These are phyloP conservation scores for Solenopsis fugax DNA, from an alignment of 1,140 invertebrate species.

Conservation along the genomic window DNA sequence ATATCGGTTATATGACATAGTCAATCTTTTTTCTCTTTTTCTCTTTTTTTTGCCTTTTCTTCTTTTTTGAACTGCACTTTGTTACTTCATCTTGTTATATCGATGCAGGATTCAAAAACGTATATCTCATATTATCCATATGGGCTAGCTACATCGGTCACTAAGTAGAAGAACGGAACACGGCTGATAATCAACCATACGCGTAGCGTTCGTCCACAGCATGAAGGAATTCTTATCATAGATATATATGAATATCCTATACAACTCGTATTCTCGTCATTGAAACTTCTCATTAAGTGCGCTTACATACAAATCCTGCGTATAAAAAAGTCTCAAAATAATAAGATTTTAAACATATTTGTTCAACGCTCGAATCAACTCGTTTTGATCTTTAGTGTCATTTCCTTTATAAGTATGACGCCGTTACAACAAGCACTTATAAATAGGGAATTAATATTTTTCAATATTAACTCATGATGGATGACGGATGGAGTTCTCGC, in stretches of 20 bases:
- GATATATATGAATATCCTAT: slow-evolving; percentile 38
- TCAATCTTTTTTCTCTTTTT: slow-evolving; percentile 58
- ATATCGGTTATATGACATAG: slow-evolving; percentile 70
- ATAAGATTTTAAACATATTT: slow-evolving; percentile 40
- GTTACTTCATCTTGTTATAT: slow-evolving; percentile 62
- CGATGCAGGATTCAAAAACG: slow-evolving; percentile 73
- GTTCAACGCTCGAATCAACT: slow-evolving; percentile 13
- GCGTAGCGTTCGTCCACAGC: slow-evolving; percentile 75
- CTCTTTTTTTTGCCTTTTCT: not conserved
- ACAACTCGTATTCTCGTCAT: slow-evolving; percentile 22
- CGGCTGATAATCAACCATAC: slow-evolving; percentile 74
- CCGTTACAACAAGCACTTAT: slow-evolving; percentile 33
- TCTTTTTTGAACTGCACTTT: slow-evolving; percentile 60
- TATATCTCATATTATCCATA: slow-evolving; percentile 65
- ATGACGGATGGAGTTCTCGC: slow-evolving; percentile 14
- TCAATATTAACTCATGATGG: slow-evolving; percentile 22
- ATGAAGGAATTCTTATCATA: slow-evolving; percentile 72
- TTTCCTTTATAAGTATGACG: slow-evolving; percentile 7
- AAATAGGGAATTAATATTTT: slow-evolving; percentile 38
- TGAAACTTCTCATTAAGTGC: slow-evolving; percentile 58
- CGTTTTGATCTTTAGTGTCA: slow-evolving; percentile 33
- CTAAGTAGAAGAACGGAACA: slow-evolving; percentile 78
- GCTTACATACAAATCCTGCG: slow-evolving; percentile 42
- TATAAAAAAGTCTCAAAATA: slow-evolving; percentile 48
- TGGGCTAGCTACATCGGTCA: slow-evolving; percentile 72